Evolutionary conservation across 2,113 vertebrate genomes (phyloP).

Genomic region (Callionymus lyra): DNA sequence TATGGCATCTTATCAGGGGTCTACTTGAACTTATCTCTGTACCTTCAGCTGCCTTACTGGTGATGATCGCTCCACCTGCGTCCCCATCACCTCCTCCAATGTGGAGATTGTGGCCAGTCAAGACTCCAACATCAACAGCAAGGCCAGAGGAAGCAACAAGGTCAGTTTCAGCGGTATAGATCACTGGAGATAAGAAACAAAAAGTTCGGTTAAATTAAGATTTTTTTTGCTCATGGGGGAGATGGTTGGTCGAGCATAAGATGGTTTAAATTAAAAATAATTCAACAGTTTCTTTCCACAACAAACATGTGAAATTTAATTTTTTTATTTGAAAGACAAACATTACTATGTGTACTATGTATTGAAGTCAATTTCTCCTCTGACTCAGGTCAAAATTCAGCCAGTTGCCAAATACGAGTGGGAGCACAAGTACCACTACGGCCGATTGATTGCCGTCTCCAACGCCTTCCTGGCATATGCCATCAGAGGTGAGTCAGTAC

Average conservation of each 20-base stretch:
- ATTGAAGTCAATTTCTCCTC: background rate
- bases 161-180: slow-evolving; percentile 50
- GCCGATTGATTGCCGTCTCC: slow-evolving; percentile 93
- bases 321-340: no score
- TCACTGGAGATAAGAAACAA: no score
- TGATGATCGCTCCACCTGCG: slow-evolving; percentile 82
- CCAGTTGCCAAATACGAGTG: slow-evolving; percentile 96
- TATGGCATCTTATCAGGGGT: no score
- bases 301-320: no score
- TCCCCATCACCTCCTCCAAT: slow-evolving; percentile 82
- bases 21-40: background rate
- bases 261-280: no score
- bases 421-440: slow-evolving; percentile 98
- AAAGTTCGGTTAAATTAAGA: no score
- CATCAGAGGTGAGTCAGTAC: slow-evolving; percentile 75
- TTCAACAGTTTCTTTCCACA: no score
- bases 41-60: slow-evolving; percentile 80
- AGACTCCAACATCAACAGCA: slow-evolving; percentile 93
- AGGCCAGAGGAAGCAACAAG: slow-evolving; percentile 95
- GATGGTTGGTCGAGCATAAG: no score
- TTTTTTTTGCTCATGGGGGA: no score
- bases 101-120: slow-evolving; percentile 96
- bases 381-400: slow-evolving; percentile 92
- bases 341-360: no score
- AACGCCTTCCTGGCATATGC: slow-evolving; percentile 93